phyloP scores from a whole-genome alignment of 2,888 invertebrate genomes.

The Pycnomerus fuliginosus region DNA sequence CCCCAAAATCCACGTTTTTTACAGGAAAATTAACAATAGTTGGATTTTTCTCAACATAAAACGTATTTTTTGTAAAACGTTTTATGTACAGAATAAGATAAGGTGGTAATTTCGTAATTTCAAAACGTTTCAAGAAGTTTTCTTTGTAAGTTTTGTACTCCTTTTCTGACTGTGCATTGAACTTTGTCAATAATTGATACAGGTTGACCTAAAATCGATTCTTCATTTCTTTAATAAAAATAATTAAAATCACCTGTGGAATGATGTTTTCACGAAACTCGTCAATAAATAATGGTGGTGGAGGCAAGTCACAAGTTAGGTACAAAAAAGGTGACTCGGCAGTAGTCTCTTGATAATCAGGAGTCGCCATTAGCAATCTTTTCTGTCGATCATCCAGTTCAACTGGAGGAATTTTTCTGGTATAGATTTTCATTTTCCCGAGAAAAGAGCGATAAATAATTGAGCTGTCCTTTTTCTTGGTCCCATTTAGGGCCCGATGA shows the following conservation, averaged over 20 bases:
- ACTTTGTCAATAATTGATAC: slow-evolving; percentile 90
- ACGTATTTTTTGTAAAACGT: slow-evolving; percentile 97
- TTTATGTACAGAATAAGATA: slow-evolving; percentile 96
- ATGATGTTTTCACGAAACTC: slow-evolving; percentile 98
- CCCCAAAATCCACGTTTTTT: slow-evolving; percentile 96
- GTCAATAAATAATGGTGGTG: slow-evolving; percentile 96
- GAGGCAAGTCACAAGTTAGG: slow-evolving; percentile 95
- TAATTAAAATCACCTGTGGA: slow-evolving; percentile 73
- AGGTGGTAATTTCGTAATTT: slow-evolving; percentile 89
- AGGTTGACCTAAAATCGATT: slow-evolving; percentile 80
- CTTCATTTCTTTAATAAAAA: no score
- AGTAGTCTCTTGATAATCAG: slow-evolving; percentile 84
- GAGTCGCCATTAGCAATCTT: slow-evolving; percentile 71
- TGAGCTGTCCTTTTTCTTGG: slow-evolving; percentile 82
- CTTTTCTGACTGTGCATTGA: slow-evolving; percentile 92
- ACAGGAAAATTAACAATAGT: slow-evolving; percentile 99
- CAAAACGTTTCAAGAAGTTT: slow-evolving; percentile 95
- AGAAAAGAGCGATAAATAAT: slow-evolving; percentile 95
- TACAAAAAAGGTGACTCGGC: slow-evolving; percentile 94
- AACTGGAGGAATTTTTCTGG: slow-evolving; percentile 89
- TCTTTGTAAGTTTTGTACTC: slow-evolving; percentile 99
- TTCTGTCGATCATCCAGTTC: slow-evolving; percentile 90
- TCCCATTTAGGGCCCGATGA: slow-evolving; percentile 92
- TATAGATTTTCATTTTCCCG: slow-evolving; percentile 86
- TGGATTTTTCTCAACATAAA: slow-evolving; percentile 98